Conservation (phyloP, 2,113 vertebrate species). For the Beaufortia kweichowensis region DNA sequence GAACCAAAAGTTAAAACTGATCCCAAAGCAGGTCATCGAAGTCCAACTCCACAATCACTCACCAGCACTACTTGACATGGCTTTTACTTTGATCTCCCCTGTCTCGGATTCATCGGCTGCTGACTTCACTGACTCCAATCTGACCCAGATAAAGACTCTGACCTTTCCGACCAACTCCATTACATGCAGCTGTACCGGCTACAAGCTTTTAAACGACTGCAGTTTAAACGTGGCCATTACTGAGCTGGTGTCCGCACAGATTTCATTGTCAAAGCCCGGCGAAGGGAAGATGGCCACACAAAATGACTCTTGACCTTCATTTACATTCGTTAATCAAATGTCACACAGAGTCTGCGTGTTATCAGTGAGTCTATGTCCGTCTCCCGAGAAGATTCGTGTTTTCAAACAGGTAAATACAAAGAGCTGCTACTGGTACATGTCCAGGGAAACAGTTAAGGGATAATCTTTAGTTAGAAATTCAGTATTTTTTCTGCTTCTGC, state of each 20-base stretch:
- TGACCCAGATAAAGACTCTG: slow-evolving; percentile 50
- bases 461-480: too few relatives aligned
- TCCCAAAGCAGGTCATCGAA: background rate
- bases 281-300: slow-evolving; percentile 45
- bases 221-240: slow-evolving; percentile 48
- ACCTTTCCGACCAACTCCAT: slow-evolving; percentile 51
- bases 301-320: slow-evolving; percentile 52
- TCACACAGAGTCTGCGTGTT: slow-evolving; percentile 39
- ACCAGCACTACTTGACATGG: slow-evolving; percentile 34
- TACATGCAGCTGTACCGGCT: slow-evolving; percentile 48
- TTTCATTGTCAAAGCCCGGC: slow-evolving; percentile 31
- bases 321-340: slow-evolving; percentile 57
- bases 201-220: slow-evolving; percentile 49
- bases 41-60: slow-evolving; percentile 21
- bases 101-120: slow-evolving; percentile 40
- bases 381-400: slow-evolving; percentile 28
- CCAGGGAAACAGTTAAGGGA: background rate
- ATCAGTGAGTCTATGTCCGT: slow-evolving; percentile 12
- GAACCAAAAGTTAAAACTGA: slow-evolving; percentile 6
- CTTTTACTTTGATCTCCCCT: slow-evolving; percentile 47
- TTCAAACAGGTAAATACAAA: slow-evolving; percentile 37
- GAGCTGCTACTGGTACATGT: background rate
- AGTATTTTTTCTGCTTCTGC: background rate
- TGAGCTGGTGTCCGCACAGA: slow-evolving; percentile 45
- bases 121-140: slow-evolving; percentile 50